Percentiles rank a stretch among this genome's conserved stretches.
Conservation (phyloP, 2,888 invertebrate genomes). For the Lottia scabra region DNA sequence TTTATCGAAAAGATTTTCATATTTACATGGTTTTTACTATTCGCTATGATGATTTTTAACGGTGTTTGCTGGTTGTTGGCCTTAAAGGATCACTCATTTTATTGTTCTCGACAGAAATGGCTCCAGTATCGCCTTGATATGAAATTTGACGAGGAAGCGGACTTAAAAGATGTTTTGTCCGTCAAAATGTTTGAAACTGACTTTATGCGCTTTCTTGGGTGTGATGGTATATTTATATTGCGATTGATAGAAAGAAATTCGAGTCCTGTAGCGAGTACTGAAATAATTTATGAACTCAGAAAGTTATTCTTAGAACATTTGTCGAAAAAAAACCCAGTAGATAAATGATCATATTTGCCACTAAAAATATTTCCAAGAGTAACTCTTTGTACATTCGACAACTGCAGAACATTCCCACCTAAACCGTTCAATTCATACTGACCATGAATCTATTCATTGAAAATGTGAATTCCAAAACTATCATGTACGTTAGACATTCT, state of each 20-base stretch:
- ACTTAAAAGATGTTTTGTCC: background rate
- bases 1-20: slow-evolving; percentile 28
- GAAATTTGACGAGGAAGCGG: background rate
- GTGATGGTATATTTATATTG: slow-evolving; percentile 25
- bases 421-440: no score
- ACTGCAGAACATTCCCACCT: no score
- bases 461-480: no score
- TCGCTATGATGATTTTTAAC: slow-evolving; percentile 13
- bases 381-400: no score
- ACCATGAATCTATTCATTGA: no score
- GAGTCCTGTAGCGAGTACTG: slow-evolving; percentile 16
- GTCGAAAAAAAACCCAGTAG: no score
- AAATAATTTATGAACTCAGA: slow-evolving; percentile 20
- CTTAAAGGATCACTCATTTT: slow-evolving; percentile 20
- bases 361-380: no score
- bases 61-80: slow-evolving; percentile 22
- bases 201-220: slow-evolving; percentile 21
- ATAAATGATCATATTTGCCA: no score
- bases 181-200: background rate
- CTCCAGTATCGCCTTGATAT: slow-evolving; percentile 21
- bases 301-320: background rate
- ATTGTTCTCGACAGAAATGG: slow-evolving; percentile 9
- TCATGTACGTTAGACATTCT: no score
- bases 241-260: slow-evolving; percentile 25
- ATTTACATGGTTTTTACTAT: slow-evolving; percentile 25